Evolutionary conservation across 2,113 vertebrate species (phyloP).

Genomic region (Isurus oxyrinchus): DNA sequence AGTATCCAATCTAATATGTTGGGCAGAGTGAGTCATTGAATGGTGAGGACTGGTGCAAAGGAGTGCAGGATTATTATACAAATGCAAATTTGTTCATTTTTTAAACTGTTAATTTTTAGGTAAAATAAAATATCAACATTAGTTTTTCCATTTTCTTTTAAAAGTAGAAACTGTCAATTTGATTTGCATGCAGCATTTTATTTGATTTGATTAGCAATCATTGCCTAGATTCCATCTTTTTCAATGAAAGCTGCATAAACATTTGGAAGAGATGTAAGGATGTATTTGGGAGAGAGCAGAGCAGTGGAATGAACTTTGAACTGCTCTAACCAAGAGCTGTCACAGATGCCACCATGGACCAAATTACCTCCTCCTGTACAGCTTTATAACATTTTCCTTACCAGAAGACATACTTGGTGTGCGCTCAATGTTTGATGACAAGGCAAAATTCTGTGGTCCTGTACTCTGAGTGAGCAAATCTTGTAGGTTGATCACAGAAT

Average conservation of each 20-base stretch:
- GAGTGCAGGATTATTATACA: background rate
- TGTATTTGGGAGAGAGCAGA: background rate
- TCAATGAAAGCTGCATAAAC: background rate
- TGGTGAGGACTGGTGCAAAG: background rate
- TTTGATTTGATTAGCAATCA: background rate
- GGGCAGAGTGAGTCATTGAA: background rate
- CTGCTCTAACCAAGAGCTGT: background rate
- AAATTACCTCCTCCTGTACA: background rate
- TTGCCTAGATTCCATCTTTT: background rate
- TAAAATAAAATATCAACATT: background rate
- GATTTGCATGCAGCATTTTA: background rate
- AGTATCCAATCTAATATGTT: background rate
- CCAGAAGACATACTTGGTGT: slow-evolving; percentile 58
- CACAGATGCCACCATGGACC: background rate
- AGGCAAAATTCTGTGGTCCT: slow-evolving; percentile 58
- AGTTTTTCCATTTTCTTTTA: background rate
- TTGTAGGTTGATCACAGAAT: slow-evolving; percentile 76
- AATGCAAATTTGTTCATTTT: background rate
- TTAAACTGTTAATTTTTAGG: background rate
- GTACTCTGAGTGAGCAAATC: slow-evolving; percentile 63
- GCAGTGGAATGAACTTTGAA: background rate
- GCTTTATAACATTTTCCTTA: slow-evolving; percentile 49
- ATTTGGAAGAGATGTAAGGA: background rate
- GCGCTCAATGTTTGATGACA: slow-evolving; percentile 54
- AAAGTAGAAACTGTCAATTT: background rate